These are phyloP conservation scores for Zosterops pallidus DNA, from an alignment of 2,113 vertebrate genomes.

Conservation along the genomic window DNA sequence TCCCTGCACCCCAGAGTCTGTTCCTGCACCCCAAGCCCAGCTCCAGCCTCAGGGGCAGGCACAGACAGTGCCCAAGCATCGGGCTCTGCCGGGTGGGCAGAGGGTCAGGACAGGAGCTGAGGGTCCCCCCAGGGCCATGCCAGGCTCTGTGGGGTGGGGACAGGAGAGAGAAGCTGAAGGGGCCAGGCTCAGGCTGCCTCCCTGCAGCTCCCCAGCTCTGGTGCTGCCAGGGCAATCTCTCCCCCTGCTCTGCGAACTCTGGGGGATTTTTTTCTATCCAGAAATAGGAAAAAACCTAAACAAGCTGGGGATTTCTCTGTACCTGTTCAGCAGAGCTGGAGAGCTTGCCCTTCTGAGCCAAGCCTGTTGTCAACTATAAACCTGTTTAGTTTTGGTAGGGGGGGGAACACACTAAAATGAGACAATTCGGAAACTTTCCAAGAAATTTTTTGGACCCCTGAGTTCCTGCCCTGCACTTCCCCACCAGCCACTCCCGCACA, in stretches of 20 bases:
- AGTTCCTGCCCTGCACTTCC: background rate
- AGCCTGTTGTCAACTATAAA: background rate
- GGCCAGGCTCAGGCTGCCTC: background rate
- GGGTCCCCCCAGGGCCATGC: too few species aligned
- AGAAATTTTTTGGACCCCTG: background rate
- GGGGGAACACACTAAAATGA: background rate
- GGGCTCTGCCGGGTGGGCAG: background rate
- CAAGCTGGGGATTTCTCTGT: background rate
- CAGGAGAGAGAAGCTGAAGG: rapidly evolving
- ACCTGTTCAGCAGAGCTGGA: background rate
- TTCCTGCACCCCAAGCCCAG: too few species aligned
- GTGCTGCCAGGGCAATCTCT: rapidly evolving
- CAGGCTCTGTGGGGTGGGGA: rapidly evolving
- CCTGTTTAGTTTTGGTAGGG: rapidly evolving
- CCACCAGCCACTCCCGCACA: rapidly evolving
- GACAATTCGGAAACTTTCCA: background rate
- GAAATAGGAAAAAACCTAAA: background rate
- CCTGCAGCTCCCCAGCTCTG: rapidly evolving
- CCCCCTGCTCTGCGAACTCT: background rate
- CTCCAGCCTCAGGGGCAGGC: background rate
- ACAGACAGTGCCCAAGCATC: rapidly evolving
- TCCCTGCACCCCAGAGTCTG: too few species aligned
- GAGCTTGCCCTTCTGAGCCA: background rate
- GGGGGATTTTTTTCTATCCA: background rate
- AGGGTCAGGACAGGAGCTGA: background rate